Conservation (phyloP, 1,140 invertebrate genomes). For the Mizuhopecten yessoensis region DNA sequence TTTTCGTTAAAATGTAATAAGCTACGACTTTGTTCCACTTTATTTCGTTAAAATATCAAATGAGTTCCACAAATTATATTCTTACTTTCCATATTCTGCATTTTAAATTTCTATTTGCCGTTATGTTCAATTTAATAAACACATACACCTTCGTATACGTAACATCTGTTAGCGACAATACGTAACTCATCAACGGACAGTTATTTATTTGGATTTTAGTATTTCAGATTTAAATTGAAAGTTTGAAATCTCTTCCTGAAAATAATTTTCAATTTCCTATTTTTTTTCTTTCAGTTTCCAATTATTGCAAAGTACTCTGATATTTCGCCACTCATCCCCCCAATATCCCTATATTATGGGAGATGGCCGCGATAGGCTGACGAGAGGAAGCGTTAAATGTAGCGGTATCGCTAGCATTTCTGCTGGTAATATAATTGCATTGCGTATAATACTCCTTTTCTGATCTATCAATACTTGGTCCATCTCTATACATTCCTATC, state of each 20-base stretch:
- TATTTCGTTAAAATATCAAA: no score
- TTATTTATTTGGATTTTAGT: neutral
- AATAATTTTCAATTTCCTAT: conserved; percentile 19
- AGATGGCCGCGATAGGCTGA: conserved; percentile 3
- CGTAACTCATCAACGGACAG: no score
- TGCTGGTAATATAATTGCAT: conserved; percentile 9
- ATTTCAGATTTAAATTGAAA: neutral
- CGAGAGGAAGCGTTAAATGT: neutral
- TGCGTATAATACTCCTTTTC: neutral
- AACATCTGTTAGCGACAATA: no score
- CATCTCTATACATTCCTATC: conserved; percentile 9
- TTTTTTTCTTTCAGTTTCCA: no score
- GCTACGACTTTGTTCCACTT: no score
- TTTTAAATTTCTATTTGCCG: no score
- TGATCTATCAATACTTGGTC: conserved; percentile 38
- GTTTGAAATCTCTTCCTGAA: neutral
- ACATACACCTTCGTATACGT: no score
- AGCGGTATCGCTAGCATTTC: neutral
- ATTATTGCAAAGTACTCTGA: neutral
- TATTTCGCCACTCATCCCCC: neutral
- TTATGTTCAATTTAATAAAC: no score
- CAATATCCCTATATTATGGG: neutral
- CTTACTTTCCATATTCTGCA: no score
- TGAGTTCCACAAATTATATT: no score
- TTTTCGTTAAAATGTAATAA: no score